phyloP scores from a whole-genome alignment of 2,113 vertebrate species.

The Trematocara stigmaticum region DNA sequence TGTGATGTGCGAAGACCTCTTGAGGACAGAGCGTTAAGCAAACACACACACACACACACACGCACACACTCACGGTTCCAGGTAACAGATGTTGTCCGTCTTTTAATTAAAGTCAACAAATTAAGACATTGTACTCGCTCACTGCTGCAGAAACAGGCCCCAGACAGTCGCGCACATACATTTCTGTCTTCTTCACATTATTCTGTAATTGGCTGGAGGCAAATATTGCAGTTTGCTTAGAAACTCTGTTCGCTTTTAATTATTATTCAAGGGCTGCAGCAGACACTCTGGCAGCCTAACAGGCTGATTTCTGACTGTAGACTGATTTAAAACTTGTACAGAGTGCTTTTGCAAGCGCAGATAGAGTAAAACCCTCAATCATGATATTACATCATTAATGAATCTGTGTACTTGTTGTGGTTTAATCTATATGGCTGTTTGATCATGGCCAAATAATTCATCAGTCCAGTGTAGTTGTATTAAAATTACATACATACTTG shows the following conservation, averaged over 20 bases:
- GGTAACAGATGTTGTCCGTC: constrained; percentile 44
- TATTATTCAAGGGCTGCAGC: constrained; percentile 5
- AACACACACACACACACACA: not conserved
- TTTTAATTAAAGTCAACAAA: constrained; percentile 51
- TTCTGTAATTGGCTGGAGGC: not conserved
- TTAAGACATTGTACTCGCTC: constrained; percentile 19
- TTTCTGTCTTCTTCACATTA: not conserved
- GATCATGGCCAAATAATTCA: not conserved
- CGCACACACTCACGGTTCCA: not conserved
- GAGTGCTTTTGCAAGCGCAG: not conserved
- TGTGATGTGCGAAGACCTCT: not conserved
- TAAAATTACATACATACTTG: not conserved
- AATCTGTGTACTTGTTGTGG: not conserved
- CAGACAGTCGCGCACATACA: not conserved
- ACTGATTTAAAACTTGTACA: not conserved
- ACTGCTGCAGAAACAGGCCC: constrained; percentile 11
- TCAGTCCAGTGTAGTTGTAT: not conserved
- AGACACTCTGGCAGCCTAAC: not conserved
- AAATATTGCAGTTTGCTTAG: constrained; percentile 5
- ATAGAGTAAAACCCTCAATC: not conserved
- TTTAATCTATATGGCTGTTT: not conserved
- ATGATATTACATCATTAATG: not conserved
- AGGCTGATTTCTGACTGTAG: not conserved
- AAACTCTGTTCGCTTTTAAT: not conserved
- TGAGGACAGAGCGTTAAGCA: not conserved